These are phyloP conservation scores for Taphrorychus bicolor DNA, from an alignment of 2,888 invertebrate species.

Conservation along the genomic window DNA sequence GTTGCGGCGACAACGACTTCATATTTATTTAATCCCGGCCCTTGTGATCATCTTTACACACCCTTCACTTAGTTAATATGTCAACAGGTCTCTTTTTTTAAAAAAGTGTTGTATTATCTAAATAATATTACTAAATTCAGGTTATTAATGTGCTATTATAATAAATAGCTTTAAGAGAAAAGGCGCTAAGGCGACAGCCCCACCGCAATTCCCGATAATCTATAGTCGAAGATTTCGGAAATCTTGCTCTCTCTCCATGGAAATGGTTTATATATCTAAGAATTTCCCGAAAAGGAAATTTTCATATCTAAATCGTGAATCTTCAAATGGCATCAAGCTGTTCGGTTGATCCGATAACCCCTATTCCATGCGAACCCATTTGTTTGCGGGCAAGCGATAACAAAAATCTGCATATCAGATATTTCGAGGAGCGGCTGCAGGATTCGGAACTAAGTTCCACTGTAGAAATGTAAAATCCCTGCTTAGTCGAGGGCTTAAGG, in stretches of 20 bases:
- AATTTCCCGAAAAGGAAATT: slow-evolving; percentile 8
- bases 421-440: slow-evolving; percentile 23
- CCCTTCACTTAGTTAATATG: slow-evolving; percentile 29
- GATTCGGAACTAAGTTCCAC: slow-evolving; percentile 12
- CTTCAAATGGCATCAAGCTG: slow-evolving; percentile 31
- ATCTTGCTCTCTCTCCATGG: not conserved
- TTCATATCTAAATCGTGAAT: slow-evolving; percentile 28
- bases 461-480: slow-evolving; percentile 23
- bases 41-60: slow-evolving; percentile 20
- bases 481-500: slow-evolving; percentile 17
- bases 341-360: slow-evolving; percentile 35
- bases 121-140: too few relatives aligned
- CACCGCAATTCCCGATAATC: not conserved
- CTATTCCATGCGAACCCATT: slow-evolving; percentile 35
- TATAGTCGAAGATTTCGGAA: not conserved
- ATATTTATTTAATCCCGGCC: slow-evolving; percentile 39
- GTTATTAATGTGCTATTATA: too few relatives aligned
- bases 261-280: not conserved
- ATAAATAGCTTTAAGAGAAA: too few relatives aligned
- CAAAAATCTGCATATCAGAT: slow-evolving; percentile 40
- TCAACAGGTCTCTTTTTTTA: slow-evolving; percentile 18
- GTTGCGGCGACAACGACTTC: slow-evolving; percentile 37
- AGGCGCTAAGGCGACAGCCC: too few relatives aligned
- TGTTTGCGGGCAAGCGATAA: slow-evolving; percentile 36
- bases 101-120: not conserved